Conservation (phyloP, 2,113 vertebrate species). For the Protomyctophum bolini region DNA sequence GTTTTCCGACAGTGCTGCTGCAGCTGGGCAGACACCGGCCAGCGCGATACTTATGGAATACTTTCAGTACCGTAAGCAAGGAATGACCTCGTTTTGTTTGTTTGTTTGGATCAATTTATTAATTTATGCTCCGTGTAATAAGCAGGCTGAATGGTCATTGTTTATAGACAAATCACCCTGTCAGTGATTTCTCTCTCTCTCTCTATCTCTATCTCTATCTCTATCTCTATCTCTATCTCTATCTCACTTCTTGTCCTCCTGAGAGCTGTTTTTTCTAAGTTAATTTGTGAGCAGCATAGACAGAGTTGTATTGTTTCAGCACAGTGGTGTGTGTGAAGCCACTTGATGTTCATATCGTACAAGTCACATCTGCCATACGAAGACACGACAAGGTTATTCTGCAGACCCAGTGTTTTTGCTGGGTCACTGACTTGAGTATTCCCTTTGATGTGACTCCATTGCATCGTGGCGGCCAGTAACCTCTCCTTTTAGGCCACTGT, state of each 20-base stretch:
- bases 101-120: not conserved
- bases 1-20: too few species aligned
- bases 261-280: too few species aligned
- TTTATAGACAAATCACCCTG: conserved; percentile 31
- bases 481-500: conserved; percentile 67
- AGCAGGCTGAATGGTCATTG: too few species aligned
- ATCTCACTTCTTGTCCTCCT: not conserved
- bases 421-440: conserved; percentile 37
- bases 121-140: too few species aligned
- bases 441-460: conserved; percentile 54
- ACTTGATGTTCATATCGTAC: conserved; percentile 2
- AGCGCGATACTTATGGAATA: too few species aligned
- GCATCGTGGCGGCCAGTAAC: conserved; percentile 39
- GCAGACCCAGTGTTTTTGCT: conserved; percentile 47
- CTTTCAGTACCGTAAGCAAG: conserved; percentile 27
- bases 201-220: conserved; percentile 55
- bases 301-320: not conserved
- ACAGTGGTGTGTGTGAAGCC: not conserved
- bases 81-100: conserved; percentile 33
- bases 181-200: not conserved
- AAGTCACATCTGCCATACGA: conserved; percentile 26
- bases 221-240: conserved; percentile 47
- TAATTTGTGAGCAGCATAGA: too few species aligned
- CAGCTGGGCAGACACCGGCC: too few species aligned
- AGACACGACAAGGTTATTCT: conserved; percentile 44